These are phyloP conservation scores for Thera obeliscata DNA, from an alignment of 2,888 invertebrate species.

Conservation along the genomic window DNA sequence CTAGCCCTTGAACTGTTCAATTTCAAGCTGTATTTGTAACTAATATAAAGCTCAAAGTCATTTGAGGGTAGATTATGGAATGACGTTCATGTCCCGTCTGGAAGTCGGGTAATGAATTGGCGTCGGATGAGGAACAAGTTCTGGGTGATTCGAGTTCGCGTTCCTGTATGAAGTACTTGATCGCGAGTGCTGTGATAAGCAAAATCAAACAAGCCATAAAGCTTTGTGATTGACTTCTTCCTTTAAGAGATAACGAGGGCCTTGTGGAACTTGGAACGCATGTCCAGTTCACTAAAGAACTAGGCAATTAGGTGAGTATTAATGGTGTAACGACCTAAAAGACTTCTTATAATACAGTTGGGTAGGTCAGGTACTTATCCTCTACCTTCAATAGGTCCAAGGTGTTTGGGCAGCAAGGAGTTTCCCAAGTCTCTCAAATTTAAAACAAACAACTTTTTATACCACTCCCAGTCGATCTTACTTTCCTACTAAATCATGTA, in stretches of 20 bases:
- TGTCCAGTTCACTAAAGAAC: neutral
- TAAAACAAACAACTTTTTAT: too few relatives aligned
- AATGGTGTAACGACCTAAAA: too few relatives aligned
- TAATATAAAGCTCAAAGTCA: constrained; percentile 42
- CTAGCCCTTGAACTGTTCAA: constrained; percentile 42
- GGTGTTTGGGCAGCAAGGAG: too few relatives aligned
- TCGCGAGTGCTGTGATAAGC: constrained; percentile 46
- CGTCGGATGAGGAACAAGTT: constrained; percentile 74
- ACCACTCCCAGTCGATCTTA: too few relatives aligned
- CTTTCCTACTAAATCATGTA: too few relatives aligned
- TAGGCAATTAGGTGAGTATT: too few relatives aligned
- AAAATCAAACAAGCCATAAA: constrained; percentile 35
- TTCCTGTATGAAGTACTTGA: constrained; percentile 52
- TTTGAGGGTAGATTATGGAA: constrained; percentile 42
- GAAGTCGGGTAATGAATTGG: constrained; percentile 80
- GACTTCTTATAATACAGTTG: too few relatives aligned
- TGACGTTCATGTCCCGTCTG: constrained; percentile 72
- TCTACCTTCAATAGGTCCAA: too few relatives aligned
- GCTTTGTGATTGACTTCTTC: constrained; percentile 31
- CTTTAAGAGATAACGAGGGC: constrained; percentile 7
- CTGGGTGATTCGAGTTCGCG: constrained; percentile 67
- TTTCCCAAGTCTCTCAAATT: too few relatives aligned
- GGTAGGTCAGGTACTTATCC: too few relatives aligned
- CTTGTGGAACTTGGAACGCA: neutral
- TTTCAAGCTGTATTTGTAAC: constrained; percentile 46